phyloP scores from a whole-genome alignment of 2,113 vertebrate species.

The Grus americana region DNA sequence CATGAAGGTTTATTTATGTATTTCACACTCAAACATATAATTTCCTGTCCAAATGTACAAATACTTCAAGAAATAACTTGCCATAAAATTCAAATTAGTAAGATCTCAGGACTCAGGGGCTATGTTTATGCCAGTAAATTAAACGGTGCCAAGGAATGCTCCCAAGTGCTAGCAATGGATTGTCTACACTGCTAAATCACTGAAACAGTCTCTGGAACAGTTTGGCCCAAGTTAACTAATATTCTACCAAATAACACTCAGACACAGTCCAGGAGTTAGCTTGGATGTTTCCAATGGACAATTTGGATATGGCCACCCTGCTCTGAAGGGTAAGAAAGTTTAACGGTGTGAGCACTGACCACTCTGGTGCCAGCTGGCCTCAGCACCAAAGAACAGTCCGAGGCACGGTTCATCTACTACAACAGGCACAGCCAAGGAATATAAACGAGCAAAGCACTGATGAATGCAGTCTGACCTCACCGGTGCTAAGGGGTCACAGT shows the following conservation, averaged over 20 bases:
- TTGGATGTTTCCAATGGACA: not conserved
- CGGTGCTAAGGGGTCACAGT: not conserved
- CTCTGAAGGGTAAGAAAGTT: not conserved
- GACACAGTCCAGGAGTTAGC: not conserved
- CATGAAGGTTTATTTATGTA: not conserved
- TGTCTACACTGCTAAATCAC: not conserved
- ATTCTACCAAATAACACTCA: not conserved
- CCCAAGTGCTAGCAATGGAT: not conserved
- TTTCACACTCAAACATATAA: not conserved
- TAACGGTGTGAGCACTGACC: not conserved
- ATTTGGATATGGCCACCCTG: not conserved
- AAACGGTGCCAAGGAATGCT: not conserved
- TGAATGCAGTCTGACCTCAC: not conserved
- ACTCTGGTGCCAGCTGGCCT: not conserved
- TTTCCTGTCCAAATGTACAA: not conserved
- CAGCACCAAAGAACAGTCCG: accelerated
- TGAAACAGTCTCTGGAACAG: not conserved
- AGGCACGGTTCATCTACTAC: not conserved
- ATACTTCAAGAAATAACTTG: not conserved
- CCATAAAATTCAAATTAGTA: constrained; percentile 17
- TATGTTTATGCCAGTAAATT: not conserved
- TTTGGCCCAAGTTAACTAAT: not conserved
- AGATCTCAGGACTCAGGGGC: not conserved
- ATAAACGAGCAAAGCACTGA: not conserved
- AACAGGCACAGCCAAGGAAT: not conserved